phyloP scores from a whole-genome alignment of 2,888 invertebrate species.

The Rhagophthalmus giganteus region DNA sequence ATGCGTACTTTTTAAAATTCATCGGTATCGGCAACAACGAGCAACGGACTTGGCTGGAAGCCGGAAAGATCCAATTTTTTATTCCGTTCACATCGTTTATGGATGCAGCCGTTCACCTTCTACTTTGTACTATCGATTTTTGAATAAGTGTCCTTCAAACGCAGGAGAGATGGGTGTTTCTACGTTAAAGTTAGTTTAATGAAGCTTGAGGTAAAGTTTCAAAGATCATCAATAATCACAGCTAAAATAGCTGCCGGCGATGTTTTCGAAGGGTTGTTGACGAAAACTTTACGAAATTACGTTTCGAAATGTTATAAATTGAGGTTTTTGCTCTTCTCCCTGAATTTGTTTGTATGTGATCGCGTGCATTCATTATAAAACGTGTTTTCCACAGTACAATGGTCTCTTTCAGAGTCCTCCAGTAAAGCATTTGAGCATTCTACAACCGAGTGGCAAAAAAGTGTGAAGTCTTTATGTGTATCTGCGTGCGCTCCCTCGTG shows the following conservation, averaged over 20 bases:
- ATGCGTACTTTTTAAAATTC: constrained; percentile 28
- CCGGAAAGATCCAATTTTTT: constrained; percentile 39
- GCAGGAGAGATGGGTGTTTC: constrained; percentile 8
- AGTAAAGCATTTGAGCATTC: constrained; percentile 16
- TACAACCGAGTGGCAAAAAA: constrained; percentile 18
- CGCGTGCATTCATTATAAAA: constrained; percentile 24
- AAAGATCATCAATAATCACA: constrained; percentile 36
- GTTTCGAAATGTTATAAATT: constrained; percentile 15
- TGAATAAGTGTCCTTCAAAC: constrained; percentile 19
- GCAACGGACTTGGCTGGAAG: constrained; percentile 13
- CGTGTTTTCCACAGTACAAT: constrained; percentile 22
- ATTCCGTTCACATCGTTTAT: constrained; percentile 35
- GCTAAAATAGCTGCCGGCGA: constrained; percentile 14
- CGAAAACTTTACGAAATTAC: constrained; percentile 15
- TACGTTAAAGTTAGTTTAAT: constrained; percentile 31
- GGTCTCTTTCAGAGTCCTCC: constrained; percentile 18
- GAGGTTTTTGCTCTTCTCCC: constrained; percentile 14
- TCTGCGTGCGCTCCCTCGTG: background rate
- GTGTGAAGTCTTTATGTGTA: constrained; percentile 16
- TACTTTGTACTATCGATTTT: constrained; percentile 28
- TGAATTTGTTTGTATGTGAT: constrained; percentile 11
- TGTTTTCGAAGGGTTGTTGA: constrained; percentile 15
- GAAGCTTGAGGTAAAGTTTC: constrained; percentile 29
- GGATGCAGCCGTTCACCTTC: constrained; percentile 31
- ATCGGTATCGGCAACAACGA: constrained; percentile 16